Base-by-base conservation (phyloP, 1,140 invertebrate genomes). In the Tribolium castaneum region DNA sequence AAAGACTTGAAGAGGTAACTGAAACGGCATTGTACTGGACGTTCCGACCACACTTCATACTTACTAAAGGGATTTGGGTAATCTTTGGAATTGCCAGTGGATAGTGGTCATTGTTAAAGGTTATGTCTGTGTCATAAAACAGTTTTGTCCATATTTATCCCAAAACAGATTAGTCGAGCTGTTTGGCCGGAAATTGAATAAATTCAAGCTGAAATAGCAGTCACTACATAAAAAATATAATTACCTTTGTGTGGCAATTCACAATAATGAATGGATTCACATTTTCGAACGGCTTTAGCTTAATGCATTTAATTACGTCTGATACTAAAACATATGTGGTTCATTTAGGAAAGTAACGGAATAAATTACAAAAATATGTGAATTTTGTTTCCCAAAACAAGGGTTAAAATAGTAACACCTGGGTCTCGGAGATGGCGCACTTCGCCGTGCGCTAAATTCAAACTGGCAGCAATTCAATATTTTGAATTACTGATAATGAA, bases 31-130 rank as follows among this genome's bases (percentile, higher is more conserved):
- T 9, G 3, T n/a, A 10, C 0, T 45, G 1, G 39, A 45, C 9
- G 52, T 78, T 51, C n/a, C 12, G 56, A 19, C 19, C 13, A 10
- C 45, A 13, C n/a, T 10, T 45, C 9, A 19, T 50, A 79, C 81
- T 80, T 80, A 83, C 82, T 80, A 83, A 72, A 82, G 14, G 49
- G 70, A 77, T 45, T 81, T 81, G 12, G 84, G 83, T 71, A 85
- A 76, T 76, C 73, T 82, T 22, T 81, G 73, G 30, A 84, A 72
- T 66, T 80, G 78, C 84, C 84, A 85, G 16, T 82, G 82, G 19
- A 85, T 80, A 39, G 77, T 81, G 70, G 79, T 76, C 84, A 85
- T 85, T 81, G 77, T 72, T 62, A 45, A 1, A 49, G 30, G 30
- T 50, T 72, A 75, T 75, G 13, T 56, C 50, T 73, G 14, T 77